Percentiles rank a stretch among this genome's conserved stretches.
These are phyloP conservation scores for Psittacula echo DNA, from an alignment of 2,797 vertebrate species.

Conservation along the genomic window DNA sequence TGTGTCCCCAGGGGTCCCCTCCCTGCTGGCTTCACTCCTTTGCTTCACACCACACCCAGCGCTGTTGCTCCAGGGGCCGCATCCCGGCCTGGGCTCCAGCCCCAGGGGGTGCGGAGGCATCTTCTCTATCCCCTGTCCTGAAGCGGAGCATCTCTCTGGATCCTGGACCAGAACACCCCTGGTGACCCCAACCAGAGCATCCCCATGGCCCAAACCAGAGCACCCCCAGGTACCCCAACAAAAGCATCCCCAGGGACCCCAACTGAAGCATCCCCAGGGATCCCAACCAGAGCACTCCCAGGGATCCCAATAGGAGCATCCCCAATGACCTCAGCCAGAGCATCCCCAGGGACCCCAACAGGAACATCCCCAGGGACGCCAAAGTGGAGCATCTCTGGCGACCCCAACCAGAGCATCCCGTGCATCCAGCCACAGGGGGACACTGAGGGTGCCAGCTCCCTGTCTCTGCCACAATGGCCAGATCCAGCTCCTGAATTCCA, in stretches of 20 bases:
- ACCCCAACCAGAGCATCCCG: not conserved
- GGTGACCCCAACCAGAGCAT: not conserved
- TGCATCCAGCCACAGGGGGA: not conserved
- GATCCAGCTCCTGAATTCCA: slow-evolving; percentile 31
- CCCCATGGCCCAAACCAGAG: not conserved
- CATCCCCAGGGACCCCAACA: not conserved
- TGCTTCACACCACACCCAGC: not conserved
- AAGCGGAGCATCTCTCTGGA: not conserved
- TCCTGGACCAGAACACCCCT: not conserved
- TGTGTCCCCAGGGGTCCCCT: fast-evolving
- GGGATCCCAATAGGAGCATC: not conserved
- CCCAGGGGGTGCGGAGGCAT: fast-evolving
- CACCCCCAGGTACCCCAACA: not conserved
- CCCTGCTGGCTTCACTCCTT: fast-evolving
- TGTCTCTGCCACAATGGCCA: fast-evolving
- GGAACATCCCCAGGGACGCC: not conserved
- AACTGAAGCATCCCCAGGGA: too few species aligned
- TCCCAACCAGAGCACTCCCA: not conserved
- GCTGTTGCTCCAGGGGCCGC: not conserved
- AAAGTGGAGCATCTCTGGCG: too few species aligned
- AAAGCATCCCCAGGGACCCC: not conserved
- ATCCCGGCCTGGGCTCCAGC: not conserved
- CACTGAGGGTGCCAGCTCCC: not conserved
- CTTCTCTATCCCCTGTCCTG: not conserved
- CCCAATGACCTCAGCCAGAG: not conserved